Base-by-base conservation (phyloP, 2,113 vertebrate species). In the Oxygymnocypris stewartii region DNA sequence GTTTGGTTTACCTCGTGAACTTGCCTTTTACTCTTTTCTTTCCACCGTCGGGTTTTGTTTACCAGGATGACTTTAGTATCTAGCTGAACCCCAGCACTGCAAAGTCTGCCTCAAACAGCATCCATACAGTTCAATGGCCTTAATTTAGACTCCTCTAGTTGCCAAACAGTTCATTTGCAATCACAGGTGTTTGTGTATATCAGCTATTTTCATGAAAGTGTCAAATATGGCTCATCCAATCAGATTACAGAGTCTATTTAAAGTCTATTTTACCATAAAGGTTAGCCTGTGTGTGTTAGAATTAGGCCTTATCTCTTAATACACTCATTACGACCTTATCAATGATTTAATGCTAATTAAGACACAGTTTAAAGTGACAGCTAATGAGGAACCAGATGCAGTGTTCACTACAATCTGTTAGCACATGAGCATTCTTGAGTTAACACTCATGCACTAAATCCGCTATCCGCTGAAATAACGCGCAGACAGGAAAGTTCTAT, bases 311-410 rank as follows among this genome's bases (percentile, higher is more conserved):
- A 95, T 95, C 94, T 94, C 90, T 93, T 94, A 93, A 94, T 94
- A 92, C 91, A 92, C 93, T 93, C 93, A 94, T 94, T 94, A 94
- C 92, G 89, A 89, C 88, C 91, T 94, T 95, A 95, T 95, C 94
- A 86, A 90, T 90, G 90, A 90, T 93, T 93, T 94, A 94, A 93
- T 94, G 93, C 92, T 93, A 94, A 94, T 95, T 94, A 94, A 93
- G 92, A 94, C 92, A 89, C 86, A 89, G 90, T 94, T 92, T 92
- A 93, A 93, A 92, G 92, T 92, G 93, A 93, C 77, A 84, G 89
- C 81, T 91, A 91, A 89, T 90, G 89, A 44, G 73, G 69, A 84
- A 63, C 18, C 23, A 37, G n/a, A 11, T 90, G 89, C 85, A 89
- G 88, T 89, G 85, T 88, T 93, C 88, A 90, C 89, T 93, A 85